Evolutionary conservation across 2,888 invertebrate genomes (phyloP).

Genomic region (Copidosoma aretas): DNA sequence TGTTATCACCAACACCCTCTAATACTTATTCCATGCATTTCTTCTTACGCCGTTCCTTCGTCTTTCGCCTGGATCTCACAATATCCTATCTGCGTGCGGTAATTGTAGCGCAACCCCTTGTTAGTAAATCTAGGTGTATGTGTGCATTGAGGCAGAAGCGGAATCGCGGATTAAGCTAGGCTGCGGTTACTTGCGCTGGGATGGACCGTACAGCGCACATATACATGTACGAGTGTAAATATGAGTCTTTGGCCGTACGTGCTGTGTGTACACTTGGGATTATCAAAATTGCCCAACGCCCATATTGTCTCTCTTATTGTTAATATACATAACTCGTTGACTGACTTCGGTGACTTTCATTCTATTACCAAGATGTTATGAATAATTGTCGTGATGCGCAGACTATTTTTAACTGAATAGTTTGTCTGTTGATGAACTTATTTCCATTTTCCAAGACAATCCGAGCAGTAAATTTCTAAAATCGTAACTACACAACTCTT

Average conservation of each 20-base stretch:
- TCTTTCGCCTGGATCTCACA: conserved; percentile 14
- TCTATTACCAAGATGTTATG: too few relatives aligned
- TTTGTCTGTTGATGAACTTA: too few relatives aligned
- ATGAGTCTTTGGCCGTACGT: background rate
- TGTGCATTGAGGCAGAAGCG: background rate
- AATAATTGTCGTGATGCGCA: too few relatives aligned
- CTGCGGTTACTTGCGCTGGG: background rate
- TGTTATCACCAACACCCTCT: background rate
- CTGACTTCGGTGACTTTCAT: too few relatives aligned
- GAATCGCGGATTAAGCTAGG: conserved; percentile 12
- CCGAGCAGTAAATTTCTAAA: too few relatives aligned
- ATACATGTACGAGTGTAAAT: conserved; percentile 5
- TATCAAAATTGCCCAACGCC: background rate
- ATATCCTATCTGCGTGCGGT: conserved; percentile 36
- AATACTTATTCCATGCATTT: conserved; percentile 36
- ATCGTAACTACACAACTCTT: too few relatives aligned
- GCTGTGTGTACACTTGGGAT: background rate
- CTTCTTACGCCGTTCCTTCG: background rate
- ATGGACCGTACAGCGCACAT: background rate
- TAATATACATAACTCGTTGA: too few relatives aligned
- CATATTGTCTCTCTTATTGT: too few relatives aligned
- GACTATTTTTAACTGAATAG: too few relatives aligned
- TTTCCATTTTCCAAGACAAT: too few relatives aligned
- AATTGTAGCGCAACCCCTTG: conserved; percentile 35
- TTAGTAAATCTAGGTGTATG: background rate